Evolutionary conservation across 1,140 invertebrate genomes (phyloP).

Genomic region (Eriocheir sinensis): DNA sequence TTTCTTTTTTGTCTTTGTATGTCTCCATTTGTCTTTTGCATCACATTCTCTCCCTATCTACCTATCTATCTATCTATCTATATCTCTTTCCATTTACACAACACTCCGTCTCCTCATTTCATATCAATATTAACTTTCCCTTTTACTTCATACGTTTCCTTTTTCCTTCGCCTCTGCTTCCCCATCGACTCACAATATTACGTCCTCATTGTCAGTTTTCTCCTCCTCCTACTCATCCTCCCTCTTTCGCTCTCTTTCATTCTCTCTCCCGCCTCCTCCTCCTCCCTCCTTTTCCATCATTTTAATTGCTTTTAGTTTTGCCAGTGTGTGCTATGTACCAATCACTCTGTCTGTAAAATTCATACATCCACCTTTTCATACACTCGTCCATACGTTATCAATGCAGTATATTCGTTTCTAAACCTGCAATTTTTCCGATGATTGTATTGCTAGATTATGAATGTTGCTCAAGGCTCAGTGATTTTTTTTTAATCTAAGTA

Average conservation of each 20-base stretch:
- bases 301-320: background rate
- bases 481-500: too few species aligned
- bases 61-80: too few species aligned
- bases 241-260: background rate
- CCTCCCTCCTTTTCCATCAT: conserved; percentile 7
- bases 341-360: background rate
- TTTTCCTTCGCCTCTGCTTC: background rate
- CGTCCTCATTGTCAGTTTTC: background rate
- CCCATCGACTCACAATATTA: background rate
- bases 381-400: background rate
- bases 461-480: too few species aligned
- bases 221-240: background rate
- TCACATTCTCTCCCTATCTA: too few species aligned
- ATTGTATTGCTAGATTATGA: background rate
- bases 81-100: background rate
- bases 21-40: too few species aligned
- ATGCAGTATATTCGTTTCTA: background rate
- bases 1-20: too few species aligned
- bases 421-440: background rate
- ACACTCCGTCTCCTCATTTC: background rate
- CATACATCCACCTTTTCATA: background rate
- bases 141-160: too few species aligned
- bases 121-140: too few species aligned
- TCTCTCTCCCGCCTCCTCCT: background rate
- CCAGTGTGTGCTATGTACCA: background rate